Percentiles rank a stretch among this genome's conserved stretches.
phyloP scores from a whole-genome alignment of 2,888 invertebrate species.

The Oligia latruncula region DNA sequence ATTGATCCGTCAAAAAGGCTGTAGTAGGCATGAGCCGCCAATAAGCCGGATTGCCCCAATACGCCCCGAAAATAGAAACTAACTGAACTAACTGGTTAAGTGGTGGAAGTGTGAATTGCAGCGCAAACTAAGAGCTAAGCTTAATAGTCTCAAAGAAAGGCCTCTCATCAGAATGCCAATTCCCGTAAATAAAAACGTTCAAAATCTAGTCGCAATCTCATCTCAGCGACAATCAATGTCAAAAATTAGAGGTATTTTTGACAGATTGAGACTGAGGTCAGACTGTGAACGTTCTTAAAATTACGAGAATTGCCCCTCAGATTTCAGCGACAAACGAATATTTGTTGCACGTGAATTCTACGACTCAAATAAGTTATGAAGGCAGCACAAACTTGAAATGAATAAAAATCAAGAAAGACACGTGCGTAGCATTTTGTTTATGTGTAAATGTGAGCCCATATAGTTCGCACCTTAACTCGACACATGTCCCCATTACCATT shows the following conservation, averaged over 20 bases:
- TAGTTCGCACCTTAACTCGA: conserved; percentile 14
- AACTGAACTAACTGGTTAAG: too few relatives aligned
- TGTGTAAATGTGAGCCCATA: not conserved
- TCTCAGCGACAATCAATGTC: not conserved
- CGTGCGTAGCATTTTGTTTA: not conserved
- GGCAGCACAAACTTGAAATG: not conserved
- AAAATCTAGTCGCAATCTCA: not conserved
- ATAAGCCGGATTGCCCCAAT: not conserved
- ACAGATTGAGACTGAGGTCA: not conserved
- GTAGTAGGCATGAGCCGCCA: not conserved
- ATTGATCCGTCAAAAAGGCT: not conserved
- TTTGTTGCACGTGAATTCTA: not conserved
- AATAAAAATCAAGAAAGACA: conserved; percentile 6
- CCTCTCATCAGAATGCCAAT: too few relatives aligned
- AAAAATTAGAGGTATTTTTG: not conserved
- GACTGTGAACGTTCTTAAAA: not conserved
- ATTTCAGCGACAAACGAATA: not conserved
- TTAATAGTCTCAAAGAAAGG: not conserved
- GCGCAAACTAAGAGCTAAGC: not conserved
- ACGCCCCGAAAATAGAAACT: too few relatives aligned
- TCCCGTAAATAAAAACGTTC: not conserved
- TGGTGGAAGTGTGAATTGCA: too few relatives aligned
- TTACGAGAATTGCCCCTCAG: not conserved
- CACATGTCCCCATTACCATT: conserved; percentile 22
- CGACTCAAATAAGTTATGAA: not conserved